These are phyloP conservation scores for Dendrocopos noguchii DNA, from an alignment of 2,113 vertebrate genomes.

Conservation along the genomic window DNA sequence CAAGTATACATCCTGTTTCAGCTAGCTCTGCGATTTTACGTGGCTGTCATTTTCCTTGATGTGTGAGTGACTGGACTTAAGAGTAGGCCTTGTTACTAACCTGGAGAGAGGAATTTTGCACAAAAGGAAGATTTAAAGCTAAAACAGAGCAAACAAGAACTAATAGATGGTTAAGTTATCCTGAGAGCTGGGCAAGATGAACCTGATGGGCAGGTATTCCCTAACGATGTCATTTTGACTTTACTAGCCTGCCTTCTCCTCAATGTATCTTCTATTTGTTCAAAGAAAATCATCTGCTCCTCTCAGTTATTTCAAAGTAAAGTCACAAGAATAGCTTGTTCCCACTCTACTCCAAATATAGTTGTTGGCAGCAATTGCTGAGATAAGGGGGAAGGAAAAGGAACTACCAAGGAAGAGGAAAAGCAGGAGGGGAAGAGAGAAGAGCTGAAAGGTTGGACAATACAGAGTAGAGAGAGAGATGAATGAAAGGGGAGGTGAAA, in stretches of 20 bases:
- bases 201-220: constrained; percentile 54
- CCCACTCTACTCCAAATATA: constrained; percentile 73
- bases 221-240: constrained; percentile 30
- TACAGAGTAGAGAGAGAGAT: not conserved
- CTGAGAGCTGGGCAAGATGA: not conserved
- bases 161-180: not conserved
- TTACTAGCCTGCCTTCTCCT: constrained; percentile 39
- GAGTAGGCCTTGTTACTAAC: not conserved
- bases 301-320: constrained; percentile 67
- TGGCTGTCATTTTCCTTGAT: not conserved
- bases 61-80: not conserved
- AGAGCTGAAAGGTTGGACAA: constrained; percentile 8
- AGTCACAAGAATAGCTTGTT: constrained; percentile 72
- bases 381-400: constrained; percentile 56
- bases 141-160: not conserved
- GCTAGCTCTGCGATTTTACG: constrained; percentile 14
- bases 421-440: constrained; percentile 12
- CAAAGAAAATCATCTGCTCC: constrained; percentile 57
- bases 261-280: constrained; percentile 26
- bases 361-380: constrained; percentile 61
- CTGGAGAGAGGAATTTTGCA: not conserved
- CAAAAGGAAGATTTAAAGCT: not conserved
- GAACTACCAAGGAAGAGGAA: constrained; percentile 59
- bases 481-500: constrained; percentile 15
- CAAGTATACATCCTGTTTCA: not conserved